phyloP scores from a whole-genome alignment of 2,797 vertebrate genomes.

The Propithecus perrieri region DNA sequence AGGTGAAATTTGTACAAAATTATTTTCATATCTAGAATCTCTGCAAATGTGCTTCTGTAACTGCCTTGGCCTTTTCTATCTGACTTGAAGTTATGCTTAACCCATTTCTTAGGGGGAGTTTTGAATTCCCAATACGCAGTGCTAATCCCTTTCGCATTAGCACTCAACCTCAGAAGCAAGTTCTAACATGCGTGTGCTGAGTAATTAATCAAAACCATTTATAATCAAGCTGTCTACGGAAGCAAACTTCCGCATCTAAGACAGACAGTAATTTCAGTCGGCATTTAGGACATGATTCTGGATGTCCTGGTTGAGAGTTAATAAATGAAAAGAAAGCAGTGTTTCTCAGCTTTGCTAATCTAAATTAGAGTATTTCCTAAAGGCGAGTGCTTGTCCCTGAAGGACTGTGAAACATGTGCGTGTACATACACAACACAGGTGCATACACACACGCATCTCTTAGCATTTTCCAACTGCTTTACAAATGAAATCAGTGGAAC shows the following conservation, averaged over 20 bases:
- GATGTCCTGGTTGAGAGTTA: background rate
- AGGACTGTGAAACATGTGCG: background rate
- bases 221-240: conserved; percentile 38
- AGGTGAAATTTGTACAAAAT: conserved; percentile 54
- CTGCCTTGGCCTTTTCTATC: conserved; percentile 46
- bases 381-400: background rate
- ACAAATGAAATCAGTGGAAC: background rate
- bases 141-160: conserved; percentile 10
- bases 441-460: rapidly evolving
- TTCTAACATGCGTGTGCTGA: background rate
- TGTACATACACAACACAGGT: rapidly evolving
- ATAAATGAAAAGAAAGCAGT: background rate
- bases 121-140: background rate
- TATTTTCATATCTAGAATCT: conserved; percentile 49
- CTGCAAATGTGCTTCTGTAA: conserved; percentile 52
- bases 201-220: conserved; percentile 58
- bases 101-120: background rate
- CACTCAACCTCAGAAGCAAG: conserved; percentile 30
- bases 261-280: background rate
- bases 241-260: background rate
- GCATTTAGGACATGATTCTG: background rate
- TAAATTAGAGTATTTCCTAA: conserved; percentile 2
- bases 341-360: background rate
- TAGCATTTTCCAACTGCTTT: conserved; percentile 1
- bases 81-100: background rate